phyloP scores from a whole-genome alignment of 2,888 invertebrate genomes.

The Xestia xanthographa region DNA sequence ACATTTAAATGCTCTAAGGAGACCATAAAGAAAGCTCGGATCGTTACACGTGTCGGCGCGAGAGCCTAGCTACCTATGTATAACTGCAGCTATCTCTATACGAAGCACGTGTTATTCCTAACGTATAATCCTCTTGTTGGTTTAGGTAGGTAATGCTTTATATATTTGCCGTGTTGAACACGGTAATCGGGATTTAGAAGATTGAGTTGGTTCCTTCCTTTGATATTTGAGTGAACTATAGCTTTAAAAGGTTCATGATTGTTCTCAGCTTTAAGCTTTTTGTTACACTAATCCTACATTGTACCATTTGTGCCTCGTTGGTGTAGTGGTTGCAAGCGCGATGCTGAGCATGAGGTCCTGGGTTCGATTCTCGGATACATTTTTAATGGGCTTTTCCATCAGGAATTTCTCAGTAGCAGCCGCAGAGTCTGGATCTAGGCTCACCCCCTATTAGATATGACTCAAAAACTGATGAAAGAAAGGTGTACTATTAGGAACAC shows the following conservation, averaged over 20 bases:
- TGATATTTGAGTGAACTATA: neutral
- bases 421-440: neutral
- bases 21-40: conserved; percentile 7
- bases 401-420: neutral
- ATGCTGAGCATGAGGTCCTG: neutral
- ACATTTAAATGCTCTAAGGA: conserved; percentile 1
- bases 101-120: conserved; percentile 31
- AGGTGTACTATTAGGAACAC: neutral
- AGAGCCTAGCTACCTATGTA: conserved; percentile 13
- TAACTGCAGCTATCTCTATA: conserved; percentile 28
- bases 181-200: neutral
- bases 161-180: conserved; percentile 9
- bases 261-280: neutral
- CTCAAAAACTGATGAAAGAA: no score
- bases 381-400: neutral
- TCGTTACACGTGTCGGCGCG: conserved; percentile 54
- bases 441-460: neutral
- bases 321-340: neutral
- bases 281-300: neutral
- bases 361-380: neutral
- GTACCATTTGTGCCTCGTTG: neutral
- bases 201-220: neutral
- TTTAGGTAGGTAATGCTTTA: conserved; percentile 15
- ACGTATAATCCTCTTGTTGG: neutral
- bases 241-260: neutral